Evolutionary conservation across 2,113 vertebrate genomes (phyloP).

Genomic region (Calyptomena viridis): DNA sequence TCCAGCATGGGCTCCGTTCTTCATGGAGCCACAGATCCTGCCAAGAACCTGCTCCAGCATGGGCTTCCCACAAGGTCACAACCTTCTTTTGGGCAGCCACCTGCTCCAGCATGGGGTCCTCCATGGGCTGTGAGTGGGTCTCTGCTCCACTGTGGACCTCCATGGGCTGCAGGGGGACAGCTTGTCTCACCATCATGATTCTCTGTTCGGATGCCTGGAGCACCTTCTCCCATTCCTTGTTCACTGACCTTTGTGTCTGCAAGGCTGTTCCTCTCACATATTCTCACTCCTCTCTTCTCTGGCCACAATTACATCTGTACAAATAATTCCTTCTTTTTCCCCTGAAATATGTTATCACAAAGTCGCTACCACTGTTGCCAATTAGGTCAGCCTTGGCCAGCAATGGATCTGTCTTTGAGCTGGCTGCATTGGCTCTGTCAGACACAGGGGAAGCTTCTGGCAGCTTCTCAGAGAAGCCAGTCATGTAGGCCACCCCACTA

Average conservation of each 20-base stretch:
- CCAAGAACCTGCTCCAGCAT: not conserved
- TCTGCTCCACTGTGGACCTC: not conserved
- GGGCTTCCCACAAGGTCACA: not conserved
- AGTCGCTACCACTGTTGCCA: not conserved
- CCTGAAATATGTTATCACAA: too few relatives aligned
- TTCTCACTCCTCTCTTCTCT: rapidly evolving
- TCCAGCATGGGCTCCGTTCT: not conserved
- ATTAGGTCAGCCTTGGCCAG: not conserved
- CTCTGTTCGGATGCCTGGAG: not conserved
- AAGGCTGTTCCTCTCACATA: not conserved
- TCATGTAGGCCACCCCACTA: not conserved
- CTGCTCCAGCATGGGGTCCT: rapidly evolving
- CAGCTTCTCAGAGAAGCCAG: not conserved
- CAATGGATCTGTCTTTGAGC: not conserved
- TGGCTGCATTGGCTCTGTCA: not conserved
- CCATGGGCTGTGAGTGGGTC: rapidly evolving
- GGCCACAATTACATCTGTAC: not conserved
- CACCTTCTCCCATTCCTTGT: rapidly evolving
- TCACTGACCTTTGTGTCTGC: not conserved
- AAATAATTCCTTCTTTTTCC: rapidly evolving
- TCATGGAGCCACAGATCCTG: rapidly evolving
- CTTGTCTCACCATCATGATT: not conserved
- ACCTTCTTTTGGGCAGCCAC: too few relatives aligned
- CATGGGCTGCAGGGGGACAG: not conserved
- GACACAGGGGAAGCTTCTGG: too few relatives aligned